These are phyloP conservation scores for Apocrypta bakeri DNA, from an alignment of 1,140 invertebrate genomes.

Conservation along the genomic window DNA sequence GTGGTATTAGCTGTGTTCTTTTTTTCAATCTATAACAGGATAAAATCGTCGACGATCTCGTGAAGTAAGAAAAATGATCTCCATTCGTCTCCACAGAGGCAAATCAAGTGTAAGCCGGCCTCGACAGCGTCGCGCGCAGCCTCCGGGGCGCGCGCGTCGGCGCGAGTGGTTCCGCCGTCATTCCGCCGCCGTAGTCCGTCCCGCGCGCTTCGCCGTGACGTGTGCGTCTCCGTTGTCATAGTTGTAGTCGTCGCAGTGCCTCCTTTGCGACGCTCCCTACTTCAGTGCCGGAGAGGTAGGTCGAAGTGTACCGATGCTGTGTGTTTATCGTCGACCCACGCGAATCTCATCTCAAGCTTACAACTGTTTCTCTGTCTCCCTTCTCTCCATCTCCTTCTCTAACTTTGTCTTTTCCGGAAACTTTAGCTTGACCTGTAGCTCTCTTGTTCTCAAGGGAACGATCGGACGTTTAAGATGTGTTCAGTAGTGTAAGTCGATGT, in stretches of 20 bases:
- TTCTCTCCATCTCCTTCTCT: neutral
- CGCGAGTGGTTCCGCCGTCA: conserved; percentile 40
- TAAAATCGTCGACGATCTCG: too few relatives aligned
- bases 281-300: neutral
- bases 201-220: conserved; percentile 60
- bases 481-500: too few relatives aligned
- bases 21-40: too few relatives aligned
- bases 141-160: conserved; percentile 1
- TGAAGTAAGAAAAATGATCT: too few relatives aligned
- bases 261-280: neutral
- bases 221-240: neutral
- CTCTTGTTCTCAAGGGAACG: neutral
- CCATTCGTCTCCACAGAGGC: too few relatives aligned
- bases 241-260: neutral
- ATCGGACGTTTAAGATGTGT: too few relatives aligned
- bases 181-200: conserved; percentile 66
- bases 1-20: too few relatives aligned
- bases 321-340: too few relatives aligned
- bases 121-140: neutral
- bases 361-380: too few relatives aligned
- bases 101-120: neutral
- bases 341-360: too few relatives aligned
- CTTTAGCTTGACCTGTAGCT: neutral
- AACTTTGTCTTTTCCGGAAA: neutral
- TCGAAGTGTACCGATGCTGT: neutral